phyloP scores from a whole-genome alignment of 2,888 invertebrate genomes.

The Calameuta pallipes region DNA sequence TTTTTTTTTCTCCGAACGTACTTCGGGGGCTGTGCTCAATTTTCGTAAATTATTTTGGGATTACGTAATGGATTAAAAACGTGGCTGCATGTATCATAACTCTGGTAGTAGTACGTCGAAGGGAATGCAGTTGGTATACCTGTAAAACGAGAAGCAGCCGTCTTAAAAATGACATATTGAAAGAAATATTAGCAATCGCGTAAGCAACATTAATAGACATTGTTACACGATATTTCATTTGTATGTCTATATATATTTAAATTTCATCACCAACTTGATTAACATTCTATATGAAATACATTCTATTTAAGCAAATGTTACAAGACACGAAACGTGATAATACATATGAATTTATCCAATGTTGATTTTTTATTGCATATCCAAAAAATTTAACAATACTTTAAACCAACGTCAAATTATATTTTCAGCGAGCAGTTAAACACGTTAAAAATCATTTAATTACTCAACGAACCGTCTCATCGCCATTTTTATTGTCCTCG shows the following conservation, averaged over 20 bases:
- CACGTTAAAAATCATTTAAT: background rate
- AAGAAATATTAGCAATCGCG: background rate
- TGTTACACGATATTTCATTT: background rate
- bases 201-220: background rate
- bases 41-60: background rate
- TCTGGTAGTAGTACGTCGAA: background rate
- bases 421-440: background rate
- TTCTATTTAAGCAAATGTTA: background rate
- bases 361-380: background rate
- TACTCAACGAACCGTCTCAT: background rate
- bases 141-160: background rate
- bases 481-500: background rate
- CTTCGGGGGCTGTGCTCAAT: background rate
- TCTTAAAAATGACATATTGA: background rate
- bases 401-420: background rate
- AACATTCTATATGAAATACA: background rate
- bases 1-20: background rate
- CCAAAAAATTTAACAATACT: background rate
- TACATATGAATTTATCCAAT: background rate
- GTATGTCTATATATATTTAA: background rate
- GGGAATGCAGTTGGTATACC: background rate
- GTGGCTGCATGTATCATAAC: background rate
- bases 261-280: background rate
- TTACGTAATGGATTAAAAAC: background rate
- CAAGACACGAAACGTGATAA: background rate